phyloP scores from a whole-genome alignment of 2,113 vertebrate genomes.

The Antigone vipio region DNA sequence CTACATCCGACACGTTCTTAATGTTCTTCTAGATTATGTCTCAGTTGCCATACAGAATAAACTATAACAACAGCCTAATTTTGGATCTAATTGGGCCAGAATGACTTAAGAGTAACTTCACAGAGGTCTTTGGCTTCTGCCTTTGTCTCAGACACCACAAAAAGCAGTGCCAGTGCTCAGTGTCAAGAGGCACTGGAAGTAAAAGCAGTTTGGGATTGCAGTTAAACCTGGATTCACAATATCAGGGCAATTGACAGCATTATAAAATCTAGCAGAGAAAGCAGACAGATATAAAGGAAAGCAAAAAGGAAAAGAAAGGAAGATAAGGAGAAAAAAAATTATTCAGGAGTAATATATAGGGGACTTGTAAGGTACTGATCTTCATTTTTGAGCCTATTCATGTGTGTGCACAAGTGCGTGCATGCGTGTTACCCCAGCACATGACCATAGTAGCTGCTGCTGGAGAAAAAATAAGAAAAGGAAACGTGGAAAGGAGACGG shows the following conservation, averaged over 20 bases:
- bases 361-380: background rate
- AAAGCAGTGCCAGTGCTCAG: background rate
- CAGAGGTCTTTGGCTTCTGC: background rate
- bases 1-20: background rate
- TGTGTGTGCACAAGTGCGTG: background rate
- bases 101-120: background rate
- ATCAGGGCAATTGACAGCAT: background rate
- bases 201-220: background rate
- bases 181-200: background rate
- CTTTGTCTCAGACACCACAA: rapidly evolving
- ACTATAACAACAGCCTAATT: background rate
- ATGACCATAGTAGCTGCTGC: background rate
- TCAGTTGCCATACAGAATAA: background rate
- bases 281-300: background rate
- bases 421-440: background rate
- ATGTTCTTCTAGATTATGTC: background rate
- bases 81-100: background rate
- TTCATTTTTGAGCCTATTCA: background rate
- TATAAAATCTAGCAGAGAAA: background rate
- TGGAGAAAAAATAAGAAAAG: background rate
- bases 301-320: background rate
- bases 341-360: background rate
- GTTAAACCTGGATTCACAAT: background rate
- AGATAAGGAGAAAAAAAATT: background rate
- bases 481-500: background rate